A percentile compares a stretch with the other conserved stretches of the same genome.
Evolutionary conservation across 2,113 vertebrate genomes (phyloP).

Genomic region (Camelus dromedarius): DNA sequence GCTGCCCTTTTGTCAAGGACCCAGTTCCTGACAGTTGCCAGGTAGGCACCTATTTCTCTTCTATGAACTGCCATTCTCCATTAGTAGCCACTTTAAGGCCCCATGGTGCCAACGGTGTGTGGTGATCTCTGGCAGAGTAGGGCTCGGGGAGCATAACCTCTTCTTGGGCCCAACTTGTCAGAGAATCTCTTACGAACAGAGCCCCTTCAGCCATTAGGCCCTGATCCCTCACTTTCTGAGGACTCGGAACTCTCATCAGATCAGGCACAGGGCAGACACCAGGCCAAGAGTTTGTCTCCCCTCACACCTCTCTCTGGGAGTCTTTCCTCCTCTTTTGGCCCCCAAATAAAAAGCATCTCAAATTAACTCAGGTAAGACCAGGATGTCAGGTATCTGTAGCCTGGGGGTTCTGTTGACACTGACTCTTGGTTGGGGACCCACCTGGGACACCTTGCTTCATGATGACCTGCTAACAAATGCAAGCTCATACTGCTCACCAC

Average conservation of each 20-base stretch:
- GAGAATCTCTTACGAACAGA: background rate
- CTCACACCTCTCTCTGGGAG: no score
- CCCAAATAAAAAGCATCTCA: background rate
- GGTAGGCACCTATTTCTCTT: background rate
- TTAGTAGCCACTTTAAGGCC: background rate
- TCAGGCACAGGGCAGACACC: background rate
- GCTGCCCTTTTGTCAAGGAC: background rate
- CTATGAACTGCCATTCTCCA: background rate
- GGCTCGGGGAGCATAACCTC: no score
- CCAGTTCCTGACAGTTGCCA: background rate
- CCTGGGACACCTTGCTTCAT: background rate
- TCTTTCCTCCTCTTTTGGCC: background rate
- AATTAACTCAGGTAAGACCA: background rate
- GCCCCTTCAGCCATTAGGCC: background rate
- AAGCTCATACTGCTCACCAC: no score
- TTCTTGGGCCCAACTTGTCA: background rate
- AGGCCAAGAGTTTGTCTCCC: background rate
- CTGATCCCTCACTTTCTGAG: background rate
- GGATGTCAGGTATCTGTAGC: background rate
- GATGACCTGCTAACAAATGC: background rate
- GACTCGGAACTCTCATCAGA: background rate
- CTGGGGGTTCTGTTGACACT: background rate
- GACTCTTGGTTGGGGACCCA: background rate
- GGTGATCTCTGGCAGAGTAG: background rate
- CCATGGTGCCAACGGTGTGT: background rate